Base-by-base conservation (phyloP, 2,797 vertebrate species). In the Cygnus olor region DNA sequence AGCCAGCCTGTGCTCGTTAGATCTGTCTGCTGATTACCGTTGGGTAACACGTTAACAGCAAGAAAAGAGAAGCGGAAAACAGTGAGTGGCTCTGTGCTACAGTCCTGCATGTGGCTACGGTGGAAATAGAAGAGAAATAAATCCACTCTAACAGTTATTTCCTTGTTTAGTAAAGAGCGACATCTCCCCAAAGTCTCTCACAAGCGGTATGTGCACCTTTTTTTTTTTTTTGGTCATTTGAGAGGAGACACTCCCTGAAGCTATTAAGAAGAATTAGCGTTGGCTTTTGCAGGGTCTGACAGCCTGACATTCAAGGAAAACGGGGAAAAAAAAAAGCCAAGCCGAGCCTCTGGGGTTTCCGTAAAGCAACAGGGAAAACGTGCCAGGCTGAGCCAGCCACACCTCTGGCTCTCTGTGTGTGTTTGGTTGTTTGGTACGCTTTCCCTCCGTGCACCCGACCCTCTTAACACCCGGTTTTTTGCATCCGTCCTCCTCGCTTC, bases 21-120 rank as follows among this genome's bases (percentile, higher is more conserved):
- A 92, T 93, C 90, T 82, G 69, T 91, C 96, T 96, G 91, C 70
- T 97, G 82, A 94, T 94, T 93, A 87, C 96, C 63, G 24, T 57
- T 79, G 93, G 93, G 79, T 93, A 94, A 61, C 66, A 82, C 71
- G 79, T 77, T 94, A 92, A 94, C 74, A 91, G 89, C 77, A 51
- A 94, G 63, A 30, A 57, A 92, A 58, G 38, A 28, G 96, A 97
- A 94, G 68, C 44, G 40, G 22, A 86, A 93, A 88, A 94, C 65
- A 94, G 36, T 3, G 38, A 74, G 34, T 69, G 42, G 32, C 38
- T 89, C 57, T 63, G 34, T 65, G 66, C 32, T 32, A n/a, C 9
- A 58, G 63, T 28, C 87, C 80, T 78, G 5, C 51, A 40, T 38
- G 30, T 51, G 73, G 54, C 66, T 85, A 64, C 16, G 47, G 72